These are phyloP conservation scores for Apamea monoglypha DNA, from an alignment of 2,888 invertebrate species.

Conservation along the genomic window DNA sequence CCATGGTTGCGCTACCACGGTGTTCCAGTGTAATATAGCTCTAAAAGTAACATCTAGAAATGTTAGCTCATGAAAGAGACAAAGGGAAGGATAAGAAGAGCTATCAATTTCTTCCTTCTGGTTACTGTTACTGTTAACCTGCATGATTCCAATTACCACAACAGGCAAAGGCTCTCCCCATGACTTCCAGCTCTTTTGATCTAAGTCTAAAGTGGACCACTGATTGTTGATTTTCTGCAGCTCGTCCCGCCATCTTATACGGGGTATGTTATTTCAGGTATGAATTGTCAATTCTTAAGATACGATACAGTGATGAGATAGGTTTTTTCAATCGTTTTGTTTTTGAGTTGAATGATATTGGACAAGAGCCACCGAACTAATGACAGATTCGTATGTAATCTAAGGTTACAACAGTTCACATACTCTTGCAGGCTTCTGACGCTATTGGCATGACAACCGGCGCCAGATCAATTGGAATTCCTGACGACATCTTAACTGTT, in stretches of 20 bases:
- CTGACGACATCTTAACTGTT: slow-evolving; percentile 4
- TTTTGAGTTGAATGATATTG: slow-evolving; percentile 9
- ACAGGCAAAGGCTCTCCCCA: not conserved
- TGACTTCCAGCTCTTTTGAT: not conserved
- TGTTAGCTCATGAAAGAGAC: not conserved
- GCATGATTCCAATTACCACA: not conserved
- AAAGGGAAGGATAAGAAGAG: not conserved
- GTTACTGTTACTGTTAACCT: not conserved
- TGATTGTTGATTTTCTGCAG: not conserved
- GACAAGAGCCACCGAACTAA: slow-evolving; percentile 35
- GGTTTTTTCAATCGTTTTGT: slow-evolving; percentile 10
- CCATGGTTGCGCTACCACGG: not conserved
- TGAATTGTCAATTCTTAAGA: not conserved
- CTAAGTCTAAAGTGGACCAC: not conserved
- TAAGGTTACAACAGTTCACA: slow-evolving; percentile 35
- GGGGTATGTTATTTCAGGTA: not conserved
- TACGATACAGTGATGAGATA: not conserved
- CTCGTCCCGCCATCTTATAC: too few species aligned
- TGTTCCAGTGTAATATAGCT: not conserved
- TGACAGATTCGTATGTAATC: slow-evolving; percentile 31
- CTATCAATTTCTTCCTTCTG: not conserved
- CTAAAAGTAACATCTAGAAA: not conserved
- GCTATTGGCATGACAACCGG: slow-evolving; percentile 27
- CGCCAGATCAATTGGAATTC: slow-evolving; percentile 10
- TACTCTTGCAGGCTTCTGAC: slow-evolving; percentile 23